phyloP scores from a whole-genome alignment of 1,140 invertebrate genomes.

The Mesaphorura yosii region DNA sequence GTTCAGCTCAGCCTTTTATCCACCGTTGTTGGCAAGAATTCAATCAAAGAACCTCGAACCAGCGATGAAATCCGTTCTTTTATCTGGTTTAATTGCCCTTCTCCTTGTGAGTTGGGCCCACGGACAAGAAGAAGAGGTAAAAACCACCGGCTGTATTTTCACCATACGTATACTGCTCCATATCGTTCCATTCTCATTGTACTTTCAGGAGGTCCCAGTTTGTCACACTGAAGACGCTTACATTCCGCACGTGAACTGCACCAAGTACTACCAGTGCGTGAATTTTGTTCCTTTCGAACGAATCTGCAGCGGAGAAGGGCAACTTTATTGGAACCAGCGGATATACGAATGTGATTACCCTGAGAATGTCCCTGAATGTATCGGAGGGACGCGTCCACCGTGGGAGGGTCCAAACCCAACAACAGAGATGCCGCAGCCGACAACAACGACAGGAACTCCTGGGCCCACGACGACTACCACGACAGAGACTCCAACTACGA shows the following conservation, averaged over 20 bases:
- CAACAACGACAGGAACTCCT: not conserved
- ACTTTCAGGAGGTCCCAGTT: not conserved
- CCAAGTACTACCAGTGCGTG: constrained; percentile 7
- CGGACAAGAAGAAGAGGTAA: too few species aligned
- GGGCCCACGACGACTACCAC: not conserved
- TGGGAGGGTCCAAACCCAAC: not conserved
- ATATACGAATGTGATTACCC: not conserved
- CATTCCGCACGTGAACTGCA: constrained; percentile 9
- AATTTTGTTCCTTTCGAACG: not conserved
- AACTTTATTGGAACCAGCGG: not conserved
- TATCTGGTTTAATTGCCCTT: too few species aligned
- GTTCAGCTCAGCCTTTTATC: too few species aligned
- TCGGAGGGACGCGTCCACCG: constrained; percentile 6
- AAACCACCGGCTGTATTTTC: too few species aligned
- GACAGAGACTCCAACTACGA: not conserved
- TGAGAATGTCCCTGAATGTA: constrained; percentile 3
- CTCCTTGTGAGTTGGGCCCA: too few species aligned
- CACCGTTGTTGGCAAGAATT: too few species aligned
- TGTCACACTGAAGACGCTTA: not conserved
- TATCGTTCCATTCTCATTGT: too few species aligned
- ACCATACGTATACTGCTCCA: too few species aligned
- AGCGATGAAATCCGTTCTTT: too few species aligned
- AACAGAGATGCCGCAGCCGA: not conserved
- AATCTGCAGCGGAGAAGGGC: not conserved
- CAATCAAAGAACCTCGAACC: too few species aligned